Conservation (phyloP, 1,140 invertebrate genomes). For the Sitodiplosis mosellana region DNA sequence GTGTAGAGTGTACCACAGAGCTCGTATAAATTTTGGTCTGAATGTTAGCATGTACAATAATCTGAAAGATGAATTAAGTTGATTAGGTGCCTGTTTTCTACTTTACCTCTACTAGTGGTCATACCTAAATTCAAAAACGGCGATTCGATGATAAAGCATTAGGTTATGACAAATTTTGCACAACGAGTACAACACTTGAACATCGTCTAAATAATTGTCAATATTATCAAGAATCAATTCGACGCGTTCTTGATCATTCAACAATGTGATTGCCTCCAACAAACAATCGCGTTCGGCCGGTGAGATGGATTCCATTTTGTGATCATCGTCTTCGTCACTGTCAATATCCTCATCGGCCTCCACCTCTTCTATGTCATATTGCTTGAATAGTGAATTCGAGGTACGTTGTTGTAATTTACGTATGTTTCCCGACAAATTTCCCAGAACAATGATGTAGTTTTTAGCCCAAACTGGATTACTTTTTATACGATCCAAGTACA, state of each 20-base stretch:
- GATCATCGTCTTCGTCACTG: slow-evolving; percentile 16
- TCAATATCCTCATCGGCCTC: slow-evolving; percentile 13
- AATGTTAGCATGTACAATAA: slow-evolving; percentile 73
- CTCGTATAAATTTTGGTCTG: slow-evolving; percentile 60
- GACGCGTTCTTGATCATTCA: slow-evolving; percentile 47
- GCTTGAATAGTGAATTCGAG: neutral
- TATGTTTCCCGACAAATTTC: slow-evolving; percentile 26
- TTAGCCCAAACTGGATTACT: slow-evolving; percentile 9
- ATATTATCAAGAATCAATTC: slow-evolving; percentile 37
- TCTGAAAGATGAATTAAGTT: slow-evolving; percentile 34
- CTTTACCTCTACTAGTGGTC: slow-evolving; percentile 1
- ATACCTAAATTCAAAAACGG: slow-evolving; percentile 53
- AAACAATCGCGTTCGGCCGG: slow-evolving; percentile 25
- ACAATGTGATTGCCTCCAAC: slow-evolving; percentile 33
- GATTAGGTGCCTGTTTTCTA: neutral
- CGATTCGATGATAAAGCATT: slow-evolving; percentile 50
- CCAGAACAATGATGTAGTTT: slow-evolving; percentile 18
- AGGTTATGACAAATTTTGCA: slow-evolving; percentile 63
- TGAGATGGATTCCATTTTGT: slow-evolving; percentile 20
- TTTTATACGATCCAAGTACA: slow-evolving; percentile 34
- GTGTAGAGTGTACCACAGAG: slow-evolving; percentile 51
- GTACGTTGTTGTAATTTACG: slow-evolving; percentile 12
- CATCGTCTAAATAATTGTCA: slow-evolving; percentile 33
- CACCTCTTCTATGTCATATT: neutral
- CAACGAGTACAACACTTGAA: slow-evolving; percentile 37